These are phyloP conservation scores for Anagyrus pseudococci DNA, from an alignment of 2,888 invertebrate genomes.

Conservation along the genomic window DNA sequence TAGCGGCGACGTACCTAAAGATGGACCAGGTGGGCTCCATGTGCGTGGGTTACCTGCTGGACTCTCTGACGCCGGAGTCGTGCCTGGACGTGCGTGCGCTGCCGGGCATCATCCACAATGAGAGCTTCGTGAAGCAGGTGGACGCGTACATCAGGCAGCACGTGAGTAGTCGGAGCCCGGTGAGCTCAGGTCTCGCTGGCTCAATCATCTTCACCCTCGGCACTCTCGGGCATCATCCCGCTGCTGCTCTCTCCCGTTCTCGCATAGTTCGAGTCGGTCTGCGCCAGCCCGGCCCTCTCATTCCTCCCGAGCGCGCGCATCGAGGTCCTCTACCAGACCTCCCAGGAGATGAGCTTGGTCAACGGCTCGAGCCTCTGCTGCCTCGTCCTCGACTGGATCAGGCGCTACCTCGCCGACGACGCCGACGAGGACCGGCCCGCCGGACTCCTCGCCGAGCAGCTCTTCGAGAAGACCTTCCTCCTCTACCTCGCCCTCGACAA, in stretches of 20 bases:
- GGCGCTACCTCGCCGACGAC: constrained; percentile 41
- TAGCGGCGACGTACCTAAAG: constrained; percentile 79
- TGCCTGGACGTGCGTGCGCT: constrained; percentile 67
- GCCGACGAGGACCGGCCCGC: constrained; percentile 44
- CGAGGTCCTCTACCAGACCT: constrained; percentile 77
- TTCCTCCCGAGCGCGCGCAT: constrained; percentile 74
- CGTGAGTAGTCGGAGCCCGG: constrained; percentile 64
- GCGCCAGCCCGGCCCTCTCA: constrained; percentile 69
- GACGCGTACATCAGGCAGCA: constrained; percentile 75
- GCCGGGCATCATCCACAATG: constrained; percentile 64
- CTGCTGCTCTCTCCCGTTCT: constrained; percentile 32
- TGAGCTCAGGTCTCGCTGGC: no score
- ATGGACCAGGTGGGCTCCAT: constrained; percentile 76
- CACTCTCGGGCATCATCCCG: constrained; percentile 15
- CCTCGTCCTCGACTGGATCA: constrained; percentile 72
- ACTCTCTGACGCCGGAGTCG: constrained; percentile 64
- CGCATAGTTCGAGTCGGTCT: constrained; percentile 71
- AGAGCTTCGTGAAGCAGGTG: constrained; percentile 69
- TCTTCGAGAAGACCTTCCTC: constrained; percentile 73
- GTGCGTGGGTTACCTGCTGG: constrained; percentile 71
- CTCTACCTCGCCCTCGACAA: constrained; percentile 79
- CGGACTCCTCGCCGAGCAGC: constrained; percentile 66
- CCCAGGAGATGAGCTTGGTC: constrained; percentile 70
- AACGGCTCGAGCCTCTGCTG: constrained; percentile 69
- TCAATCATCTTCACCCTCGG: constrained; percentile 6